Evolutionary conservation across 2,888 invertebrate species (phyloP), one percentile per base, ranked within the genome.

Genomic region (Balanococcus diminutus): DNA sequence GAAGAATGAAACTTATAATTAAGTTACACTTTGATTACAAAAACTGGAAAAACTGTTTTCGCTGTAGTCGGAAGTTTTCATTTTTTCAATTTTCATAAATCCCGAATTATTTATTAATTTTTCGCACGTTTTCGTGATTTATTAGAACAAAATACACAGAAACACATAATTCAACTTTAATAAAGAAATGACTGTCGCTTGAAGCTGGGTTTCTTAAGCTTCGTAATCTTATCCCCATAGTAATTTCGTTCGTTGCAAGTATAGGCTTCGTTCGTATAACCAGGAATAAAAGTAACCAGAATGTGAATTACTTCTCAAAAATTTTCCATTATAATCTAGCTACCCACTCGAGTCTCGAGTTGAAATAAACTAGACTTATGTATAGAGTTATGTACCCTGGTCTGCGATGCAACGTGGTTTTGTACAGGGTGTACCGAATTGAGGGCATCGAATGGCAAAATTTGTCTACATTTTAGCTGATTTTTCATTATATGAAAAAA

Each of bases 1-100:
- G 56, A 56, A 56, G 56, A 22, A 56, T 56, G 56, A 56, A 56
- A 56, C 56, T 56, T 56, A 56, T 56, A 56, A 56, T 56, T 56
- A 56, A 56, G 56, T 56, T 56, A 56, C 56, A 22, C 56, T 56
- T 56, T 56, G 19, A 56, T 56, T 56, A 56, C 56, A 56, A 56
- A 56, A 56, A 22, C 8, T 56, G 22, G 1, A 56, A 56, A 56
- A 56, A 56, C 11, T 56, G 56, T 56, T 56, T 56, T 56, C 22
- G 56, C 6, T 22, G 2, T 9, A 56, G 22, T 22, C 56, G 22
- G 8, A 22, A 56, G 22, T 56, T 56, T 56, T 56, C 56, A 56
- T 56, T 56, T 56, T 56, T 56, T 56, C 11, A n/a, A n/a, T n/a
- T n/a, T n/a, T n/a, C 56, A 56, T 56, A 56, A 56, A 56, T 22